Evolutionary conservation across 2,888 invertebrate species (phyloP), one percentile per base, ranked within the genome.

Genomic region (Andricus curvator): DNA sequence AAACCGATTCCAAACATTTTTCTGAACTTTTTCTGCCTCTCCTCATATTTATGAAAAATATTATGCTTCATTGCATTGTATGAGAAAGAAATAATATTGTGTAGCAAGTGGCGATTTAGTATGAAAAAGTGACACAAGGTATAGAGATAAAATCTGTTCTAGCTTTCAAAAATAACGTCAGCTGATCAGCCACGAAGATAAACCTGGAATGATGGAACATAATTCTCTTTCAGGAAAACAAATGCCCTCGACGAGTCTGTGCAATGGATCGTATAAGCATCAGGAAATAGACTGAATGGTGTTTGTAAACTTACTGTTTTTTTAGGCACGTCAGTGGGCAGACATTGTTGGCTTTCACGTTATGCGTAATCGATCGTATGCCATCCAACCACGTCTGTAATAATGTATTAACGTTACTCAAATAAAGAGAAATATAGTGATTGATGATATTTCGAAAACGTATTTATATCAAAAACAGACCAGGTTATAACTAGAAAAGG

Each of bases 241-340:
- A 17, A 51, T 56, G 56, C 33, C 22, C 17, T 37, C 13, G n/a
- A 60, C 4, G 20, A 33, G 15, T 56, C 22, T 51, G 15, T n/a
- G 56, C n/a, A 78, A 51, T 44, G 33, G 29, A 48, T 78, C 22
- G 37, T 41, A 68, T n/a, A 79, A 62, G 44, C 33, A 25, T n/a
- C 11, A 66, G 44, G 41, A 79, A 82, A 70, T 78, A 82, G 82
- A 85, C 83, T 79, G 66, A 82, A 85, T 85, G 84, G 81, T 83
- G 83, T 86, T 81, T 78, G 83, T 56, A 87, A 92, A 98, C 99
- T 98, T 96, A 99, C 99, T 99, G 99, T 95, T 99, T 99, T 94
- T 97, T 98, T 89, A 99, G 96, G 94, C 98, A 98, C 90, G 98
- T 99, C 97, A 98, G 97, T 80, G 99, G 99, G 93, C 99, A 99